These are phyloP conservation scores for Leptogaster cylindrica DNA, from an alignment of 2,888 invertebrate species.

Conservation along the genomic window DNA sequence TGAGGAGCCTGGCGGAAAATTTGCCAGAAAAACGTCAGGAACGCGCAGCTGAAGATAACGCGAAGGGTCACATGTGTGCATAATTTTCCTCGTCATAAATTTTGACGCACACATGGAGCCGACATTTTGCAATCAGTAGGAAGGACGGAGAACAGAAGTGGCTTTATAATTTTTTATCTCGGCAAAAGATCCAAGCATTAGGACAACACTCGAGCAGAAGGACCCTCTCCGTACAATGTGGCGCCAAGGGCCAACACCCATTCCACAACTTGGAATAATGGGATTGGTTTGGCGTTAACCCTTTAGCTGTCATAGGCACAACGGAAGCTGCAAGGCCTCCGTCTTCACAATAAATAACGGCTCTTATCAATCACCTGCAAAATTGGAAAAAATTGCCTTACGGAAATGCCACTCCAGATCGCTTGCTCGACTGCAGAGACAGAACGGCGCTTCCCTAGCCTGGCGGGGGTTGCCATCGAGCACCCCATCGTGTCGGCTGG, in stretches of 20 bases:
- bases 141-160: slow-evolving; percentile 7
- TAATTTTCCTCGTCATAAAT: slow-evolving; percentile 46
- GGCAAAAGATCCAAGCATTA: neutral
- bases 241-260: neutral
- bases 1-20: neutral
- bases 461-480: no score
- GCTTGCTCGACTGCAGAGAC: slow-evolving; percentile 11
- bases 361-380: slow-evolving; percentile 44
- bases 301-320: slow-evolving; percentile 16
- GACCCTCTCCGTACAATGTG: neutral
- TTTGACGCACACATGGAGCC: slow-evolving; percentile 43
- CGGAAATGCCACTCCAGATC: slow-evolving; percentile 21
- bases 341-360: slow-evolving; percentile 44
- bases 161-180: slow-evolving; percentile 35
- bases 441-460: no score
- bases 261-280: slow-evolving; percentile 1
- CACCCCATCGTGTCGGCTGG: no score
- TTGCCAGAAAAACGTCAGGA: neutral
- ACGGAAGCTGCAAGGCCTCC: neutral
- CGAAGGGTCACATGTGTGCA: slow-evolving; percentile 44
- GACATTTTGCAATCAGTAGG: slow-evolving; percentile 45
- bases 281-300: slow-evolving; percentile 13
- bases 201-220: neutral
- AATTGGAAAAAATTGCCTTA: slow-evolving; percentile 27
- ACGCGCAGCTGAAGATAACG: slow-evolving; percentile 14